Percentiles rank a stretch among this genome's conserved stretches.
phyloP scores from a whole-genome alignment of 2,888 invertebrate genomes.

The Cryptus viduatorius region DNA sequence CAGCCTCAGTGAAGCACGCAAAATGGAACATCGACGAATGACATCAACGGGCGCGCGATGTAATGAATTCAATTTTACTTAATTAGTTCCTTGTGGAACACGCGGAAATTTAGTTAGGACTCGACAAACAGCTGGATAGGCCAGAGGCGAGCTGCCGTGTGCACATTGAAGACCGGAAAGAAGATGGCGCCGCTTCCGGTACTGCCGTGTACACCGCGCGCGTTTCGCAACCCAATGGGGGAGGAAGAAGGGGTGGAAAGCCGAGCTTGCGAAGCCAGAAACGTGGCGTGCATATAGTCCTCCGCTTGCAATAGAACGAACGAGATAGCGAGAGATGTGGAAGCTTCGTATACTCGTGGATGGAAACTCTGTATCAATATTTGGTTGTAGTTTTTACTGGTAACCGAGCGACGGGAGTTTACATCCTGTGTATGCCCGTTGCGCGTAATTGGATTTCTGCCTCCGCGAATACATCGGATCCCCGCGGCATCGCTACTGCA shows the following conservation, averaged over 20 bases:
- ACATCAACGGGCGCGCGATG: conserved; percentile 48
- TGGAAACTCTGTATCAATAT: conserved; percentile 77
- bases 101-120: conserved; percentile 74
- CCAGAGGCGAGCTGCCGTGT: conserved; percentile 40
- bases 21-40: not conserved
- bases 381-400: conserved; percentile 78
- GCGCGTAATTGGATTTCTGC: conserved; percentile 80
- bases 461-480: conserved; percentile 66
- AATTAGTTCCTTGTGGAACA: conserved; percentile 70
- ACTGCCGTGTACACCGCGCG: conserved; percentile 15
- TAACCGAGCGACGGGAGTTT: conserved; percentile 75
- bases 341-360: conserved; percentile 59
- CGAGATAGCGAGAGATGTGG: conserved; percentile 29
- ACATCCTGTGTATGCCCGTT: conserved; percentile 77
- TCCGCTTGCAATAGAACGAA: conserved; percentile 30
- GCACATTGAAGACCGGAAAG: conserved; percentile 71
- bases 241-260: conserved; percentile 10
- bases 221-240: not conserved
- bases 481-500: conserved; percentile 31
- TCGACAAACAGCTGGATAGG: conserved; percentile 57
- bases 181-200: conserved; percentile 75
- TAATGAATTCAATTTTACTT: conserved; percentile 72
- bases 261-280: conserved; percentile 11
- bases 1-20: not conserved
- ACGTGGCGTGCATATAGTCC: conserved; percentile 11